phyloP scores from a whole-genome alignment of 2,888 invertebrate genomes.

The Danaus chrysippus region DNA sequence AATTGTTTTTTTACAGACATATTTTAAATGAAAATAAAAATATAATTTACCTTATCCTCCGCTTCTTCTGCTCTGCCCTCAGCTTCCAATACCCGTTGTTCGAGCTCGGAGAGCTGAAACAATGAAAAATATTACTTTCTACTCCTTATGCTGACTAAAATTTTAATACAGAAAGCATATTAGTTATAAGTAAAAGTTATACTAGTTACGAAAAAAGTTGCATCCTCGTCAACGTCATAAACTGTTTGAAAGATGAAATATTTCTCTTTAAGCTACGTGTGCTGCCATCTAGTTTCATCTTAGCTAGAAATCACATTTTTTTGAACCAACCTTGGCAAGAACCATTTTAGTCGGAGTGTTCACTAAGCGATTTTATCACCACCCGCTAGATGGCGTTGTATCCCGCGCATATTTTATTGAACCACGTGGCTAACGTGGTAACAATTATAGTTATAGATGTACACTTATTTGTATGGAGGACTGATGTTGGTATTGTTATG shows the following conservation, averaged over 20 bases:
- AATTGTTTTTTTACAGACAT: too few species aligned
- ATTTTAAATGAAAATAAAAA: slow-evolving; percentile 9
- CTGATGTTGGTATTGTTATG: slow-evolving; percentile 73
- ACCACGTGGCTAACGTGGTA: slow-evolving; percentile 60
- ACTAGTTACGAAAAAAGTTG: slow-evolving; percentile 10
- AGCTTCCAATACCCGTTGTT: slow-evolving; percentile 94
- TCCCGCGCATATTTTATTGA: slow-evolving; percentile 58
- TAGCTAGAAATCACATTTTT: slow-evolving; percentile 9
- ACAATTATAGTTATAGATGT: slow-evolving; percentile 33
- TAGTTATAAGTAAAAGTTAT: slow-evolving; percentile 13
- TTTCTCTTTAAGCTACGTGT: slow-evolving; percentile 29
- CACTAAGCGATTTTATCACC: slow-evolving; percentile 44
- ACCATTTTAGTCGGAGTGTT: slow-evolving; percentile 29
- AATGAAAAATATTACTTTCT: slow-evolving; percentile 37
- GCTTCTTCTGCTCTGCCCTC: slow-evolving; percentile 96
- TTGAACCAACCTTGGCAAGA: slow-evolving; percentile 31
- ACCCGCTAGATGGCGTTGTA: slow-evolving; percentile 66
- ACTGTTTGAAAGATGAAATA: not conserved
- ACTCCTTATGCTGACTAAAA: not conserved
- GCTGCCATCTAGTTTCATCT: slow-evolving; percentile 51
- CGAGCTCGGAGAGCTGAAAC: slow-evolving; percentile 95
- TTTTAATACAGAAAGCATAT: not conserved
- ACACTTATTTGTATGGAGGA: slow-evolving; percentile 52
- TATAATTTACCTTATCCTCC: slow-evolving; percentile 91
- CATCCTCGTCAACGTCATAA: slow-evolving; percentile 12